These are phyloP conservation scores for Coregonus suidteri DNA, from an alignment of 2,797 vertebrate species.

Conservation along the genomic window DNA sequence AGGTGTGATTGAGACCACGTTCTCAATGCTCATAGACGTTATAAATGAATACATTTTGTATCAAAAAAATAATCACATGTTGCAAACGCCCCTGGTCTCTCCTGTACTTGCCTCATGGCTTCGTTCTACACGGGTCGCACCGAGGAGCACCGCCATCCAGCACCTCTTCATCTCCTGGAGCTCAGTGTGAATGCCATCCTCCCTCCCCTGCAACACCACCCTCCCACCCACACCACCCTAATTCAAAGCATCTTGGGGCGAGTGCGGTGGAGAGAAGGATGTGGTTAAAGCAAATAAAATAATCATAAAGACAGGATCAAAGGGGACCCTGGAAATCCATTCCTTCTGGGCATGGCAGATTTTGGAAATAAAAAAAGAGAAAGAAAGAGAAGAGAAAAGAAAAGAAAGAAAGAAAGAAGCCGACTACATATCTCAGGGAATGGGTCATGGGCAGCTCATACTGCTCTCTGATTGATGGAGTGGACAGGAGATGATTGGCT, in stretches of 20 bases:
- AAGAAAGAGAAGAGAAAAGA: constrained; percentile 41
- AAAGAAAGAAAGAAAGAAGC: constrained; percentile 28
- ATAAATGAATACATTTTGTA: not conserved
- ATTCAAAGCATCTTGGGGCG: constrained; percentile 89
- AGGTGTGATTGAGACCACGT: not conserved
- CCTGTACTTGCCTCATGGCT: not conserved
- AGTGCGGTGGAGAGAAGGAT: constrained; percentile 82
- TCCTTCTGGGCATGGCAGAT: constrained; percentile 85
- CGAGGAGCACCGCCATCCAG: constrained; percentile 9
- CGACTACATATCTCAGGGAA: constrained; percentile 62
- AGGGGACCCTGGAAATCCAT: constrained; percentile 82
- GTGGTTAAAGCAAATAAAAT: constrained; percentile 89
- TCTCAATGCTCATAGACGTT: not conserved
- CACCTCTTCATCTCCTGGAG: constrained; percentile 42
- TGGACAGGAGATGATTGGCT: constrained; percentile 35
- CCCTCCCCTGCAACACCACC: not conserved
- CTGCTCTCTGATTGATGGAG: constrained; percentile 71
- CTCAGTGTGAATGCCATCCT: constrained; percentile 40
- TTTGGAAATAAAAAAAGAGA: constrained; percentile 71
- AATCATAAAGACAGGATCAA: constrained; percentile 88
- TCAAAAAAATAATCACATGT: not conserved
- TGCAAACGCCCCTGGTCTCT: not conserved
- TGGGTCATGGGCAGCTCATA: constrained; percentile 47
- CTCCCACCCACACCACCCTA: constrained; percentile 59
- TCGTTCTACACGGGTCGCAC: constrained; percentile 25